Percentiles rank a stretch among this genome's conserved stretches.
phyloP scores from a whole-genome alignment of 2,797 vertebrate species.

The Astyanax mexicanus region DNA sequence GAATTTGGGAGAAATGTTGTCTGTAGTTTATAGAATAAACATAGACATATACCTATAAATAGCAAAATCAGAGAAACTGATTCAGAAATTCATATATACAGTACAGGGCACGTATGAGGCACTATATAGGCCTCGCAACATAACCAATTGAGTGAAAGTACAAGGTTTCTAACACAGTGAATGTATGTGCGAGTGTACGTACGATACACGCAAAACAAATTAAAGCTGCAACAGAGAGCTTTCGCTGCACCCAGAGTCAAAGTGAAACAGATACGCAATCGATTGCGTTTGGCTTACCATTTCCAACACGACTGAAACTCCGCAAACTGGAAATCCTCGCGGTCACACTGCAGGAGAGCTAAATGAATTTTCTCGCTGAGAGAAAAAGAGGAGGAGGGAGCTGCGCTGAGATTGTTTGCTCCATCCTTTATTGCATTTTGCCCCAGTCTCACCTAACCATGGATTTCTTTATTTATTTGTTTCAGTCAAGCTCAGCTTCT shows the following conservation, averaged over 20 bases:
- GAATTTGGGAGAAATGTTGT: too few relatives aligned
- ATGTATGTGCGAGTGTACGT: too few relatives aligned
- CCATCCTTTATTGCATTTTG: constrained; percentile 34
- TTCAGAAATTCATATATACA: too few relatives aligned
- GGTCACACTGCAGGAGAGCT: constrained; percentile 34
- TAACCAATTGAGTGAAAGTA: too few relatives aligned
- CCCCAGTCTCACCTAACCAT: constrained; percentile 9
- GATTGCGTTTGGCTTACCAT: neutral
- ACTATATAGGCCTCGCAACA: too few relatives aligned
- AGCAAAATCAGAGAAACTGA: too few relatives aligned
- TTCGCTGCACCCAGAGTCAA: too few relatives aligned
- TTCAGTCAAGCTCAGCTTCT: constrained; percentile 24
- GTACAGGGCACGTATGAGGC: too few relatives aligned
- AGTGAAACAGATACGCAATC: neutral
- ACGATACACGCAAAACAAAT: too few relatives aligned
- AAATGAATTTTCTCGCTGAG: constrained; percentile 44
- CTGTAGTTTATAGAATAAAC: too few relatives aligned
- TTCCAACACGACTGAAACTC: constrained; percentile 16
- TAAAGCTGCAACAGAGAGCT: neutral
- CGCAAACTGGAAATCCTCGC: constrained; percentile 12
- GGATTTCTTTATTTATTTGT: constrained; percentile 44
- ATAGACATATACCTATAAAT: too few relatives aligned
- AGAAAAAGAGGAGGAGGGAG: neutral
- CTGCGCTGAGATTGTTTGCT: constrained; percentile 40
- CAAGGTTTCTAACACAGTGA: too few relatives aligned